Percentiles rank a stretch among this genome's conserved stretches.
phyloP scores from a whole-genome alignment of 2,888 invertebrate species.

The Nomada lathburiana region DNA sequence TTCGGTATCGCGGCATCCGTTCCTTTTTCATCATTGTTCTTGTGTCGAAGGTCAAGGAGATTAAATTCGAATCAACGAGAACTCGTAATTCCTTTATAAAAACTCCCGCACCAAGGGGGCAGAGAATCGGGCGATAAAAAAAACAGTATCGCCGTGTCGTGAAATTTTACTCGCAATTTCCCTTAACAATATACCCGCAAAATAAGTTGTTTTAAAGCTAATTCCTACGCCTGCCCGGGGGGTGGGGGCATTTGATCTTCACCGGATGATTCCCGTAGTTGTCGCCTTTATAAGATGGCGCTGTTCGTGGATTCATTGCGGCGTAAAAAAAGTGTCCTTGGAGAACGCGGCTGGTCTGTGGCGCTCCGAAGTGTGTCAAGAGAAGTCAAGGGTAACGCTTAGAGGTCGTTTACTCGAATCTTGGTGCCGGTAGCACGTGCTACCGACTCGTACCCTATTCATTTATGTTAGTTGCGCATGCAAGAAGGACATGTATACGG shows the following conservation, averaged over 20 bases:
- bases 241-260: conserved; percentile 13
- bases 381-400: conserved; percentile 64
- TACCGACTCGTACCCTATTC: conserved; percentile 65
- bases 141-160: conserved; percentile 28
- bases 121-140: conserved; percentile 28
- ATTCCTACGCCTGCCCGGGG: conserved; percentile 36
- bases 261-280: background rate
- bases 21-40: background rate
- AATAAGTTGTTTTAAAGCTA: conserved; percentile 49
- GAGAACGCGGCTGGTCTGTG: conserved; percentile 22
- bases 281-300: conserved; percentile 37
- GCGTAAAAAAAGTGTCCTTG: conserved; percentile 35
- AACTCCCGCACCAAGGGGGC: background rate
- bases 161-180: conserved; percentile 36
- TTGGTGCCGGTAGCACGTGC: conserved; percentile 59
- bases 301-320: conserved; percentile 42
- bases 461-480: conserved; percentile 78
- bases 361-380: conserved; percentile 26
- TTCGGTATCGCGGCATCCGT: background rate
- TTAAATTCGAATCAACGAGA: background rate
- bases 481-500: conserved; percentile 77
- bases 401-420: conserved; percentile 62
- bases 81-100: background rate
- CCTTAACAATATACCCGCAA: conserved; percentile 19
- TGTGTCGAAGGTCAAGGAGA: background rate